Evolutionary conservation across 2,113 vertebrate genomes (phyloP).

Genomic region (Tonatia bakeri): DNA sequence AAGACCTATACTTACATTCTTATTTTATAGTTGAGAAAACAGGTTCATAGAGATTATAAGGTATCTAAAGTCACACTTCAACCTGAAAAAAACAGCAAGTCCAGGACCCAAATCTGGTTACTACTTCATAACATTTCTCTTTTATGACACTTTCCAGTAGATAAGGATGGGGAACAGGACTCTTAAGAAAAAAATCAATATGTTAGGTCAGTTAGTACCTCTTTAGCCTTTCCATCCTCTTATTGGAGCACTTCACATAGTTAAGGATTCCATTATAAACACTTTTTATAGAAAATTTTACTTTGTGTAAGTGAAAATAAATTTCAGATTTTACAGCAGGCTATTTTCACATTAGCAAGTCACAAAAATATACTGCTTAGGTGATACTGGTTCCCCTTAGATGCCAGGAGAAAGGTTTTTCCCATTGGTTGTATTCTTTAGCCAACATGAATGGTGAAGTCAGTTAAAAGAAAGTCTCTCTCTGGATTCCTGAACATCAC

Average conservation of each 20-base stretch:
- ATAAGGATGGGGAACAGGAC: neutral
- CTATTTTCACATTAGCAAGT: neutral
- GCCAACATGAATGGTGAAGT: neutral
- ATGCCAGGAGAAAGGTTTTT: neutral
- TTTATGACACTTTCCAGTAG: neutral
- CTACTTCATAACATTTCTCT: neutral
- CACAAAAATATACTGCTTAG: neutral
- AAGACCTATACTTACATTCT: neutral
- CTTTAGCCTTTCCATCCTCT: neutral
- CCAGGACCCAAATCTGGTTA: rapidly evolving
- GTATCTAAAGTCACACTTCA: neutral
- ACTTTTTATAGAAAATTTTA: neutral
- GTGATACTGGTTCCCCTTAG: neutral
- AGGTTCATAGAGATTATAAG: neutral
- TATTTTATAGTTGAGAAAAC: neutral
- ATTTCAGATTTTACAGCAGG: neutral
- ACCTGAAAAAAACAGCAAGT: neutral
- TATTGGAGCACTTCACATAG: neutral
- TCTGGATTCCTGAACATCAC: neutral
- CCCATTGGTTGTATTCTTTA: neutral
- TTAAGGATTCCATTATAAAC: neutral
- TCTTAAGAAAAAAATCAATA: neutral
- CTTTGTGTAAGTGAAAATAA: neutral
- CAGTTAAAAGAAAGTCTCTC: neutral
- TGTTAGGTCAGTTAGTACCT: neutral